Conservation (phyloP, 1,140 invertebrate genomes). For the Lamellibrachia luymesi region DNA sequence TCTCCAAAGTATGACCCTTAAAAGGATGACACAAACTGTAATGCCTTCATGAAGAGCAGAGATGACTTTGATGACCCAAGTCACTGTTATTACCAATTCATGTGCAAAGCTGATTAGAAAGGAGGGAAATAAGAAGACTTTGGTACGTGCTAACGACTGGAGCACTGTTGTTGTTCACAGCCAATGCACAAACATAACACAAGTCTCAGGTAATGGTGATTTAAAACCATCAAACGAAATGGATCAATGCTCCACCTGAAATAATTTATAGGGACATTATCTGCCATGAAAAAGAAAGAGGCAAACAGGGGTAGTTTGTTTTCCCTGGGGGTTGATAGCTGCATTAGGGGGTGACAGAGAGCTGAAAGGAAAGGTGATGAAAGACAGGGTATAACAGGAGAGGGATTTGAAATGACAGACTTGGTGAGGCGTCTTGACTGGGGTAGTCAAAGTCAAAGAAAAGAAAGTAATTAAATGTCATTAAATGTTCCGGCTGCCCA, state of each 20-base stretch:
- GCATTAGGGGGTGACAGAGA: not conserved
- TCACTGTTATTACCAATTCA: not conserved
- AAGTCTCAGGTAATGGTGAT: not conserved
- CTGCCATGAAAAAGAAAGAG: not conserved
- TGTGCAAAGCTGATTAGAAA: not conserved
- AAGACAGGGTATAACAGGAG: not conserved
- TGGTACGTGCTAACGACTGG: not conserved
- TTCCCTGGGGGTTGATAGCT: not conserved
- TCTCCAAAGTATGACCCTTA: not conserved
- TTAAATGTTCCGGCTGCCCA: not conserved
- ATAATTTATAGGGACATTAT: constrained; percentile 1
- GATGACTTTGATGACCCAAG: not conserved
- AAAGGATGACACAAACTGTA: not conserved
- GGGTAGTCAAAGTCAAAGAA: not conserved
- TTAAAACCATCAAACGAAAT: constrained; percentile 1
- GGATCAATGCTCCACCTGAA: not conserved
- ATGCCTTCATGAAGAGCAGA: not conserved
- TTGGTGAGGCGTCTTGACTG: not conserved
- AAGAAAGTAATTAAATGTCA: not conserved
- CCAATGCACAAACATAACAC: not conserved
- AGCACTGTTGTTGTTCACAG: not conserved
- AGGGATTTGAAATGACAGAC: not conserved
- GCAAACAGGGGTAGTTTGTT: not conserved
- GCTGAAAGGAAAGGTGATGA: not conserved
- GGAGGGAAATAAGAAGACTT: not conserved